A percentile compares a stretch with the other conserved stretches of the same genome.
Conservation (phyloP, 2,113 vertebrate genomes). For the Arizona elegans region DNA sequence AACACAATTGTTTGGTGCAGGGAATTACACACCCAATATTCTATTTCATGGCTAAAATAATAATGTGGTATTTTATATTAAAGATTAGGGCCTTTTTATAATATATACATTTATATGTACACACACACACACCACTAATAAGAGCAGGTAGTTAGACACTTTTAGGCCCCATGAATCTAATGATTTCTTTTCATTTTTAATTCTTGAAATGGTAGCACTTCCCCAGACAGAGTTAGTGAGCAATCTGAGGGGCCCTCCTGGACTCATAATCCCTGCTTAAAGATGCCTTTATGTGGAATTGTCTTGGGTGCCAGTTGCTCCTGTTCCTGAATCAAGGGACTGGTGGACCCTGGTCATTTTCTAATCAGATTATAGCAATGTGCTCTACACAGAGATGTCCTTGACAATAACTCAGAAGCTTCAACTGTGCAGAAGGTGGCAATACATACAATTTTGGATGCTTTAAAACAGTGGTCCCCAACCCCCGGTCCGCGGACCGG, state of each 20-base stretch:
- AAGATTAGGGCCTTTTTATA: background rate
- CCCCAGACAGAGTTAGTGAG: background rate
- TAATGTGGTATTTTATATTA: background rate
- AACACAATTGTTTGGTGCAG: background rate
- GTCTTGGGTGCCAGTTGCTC: background rate
- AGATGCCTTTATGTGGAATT: background rate
- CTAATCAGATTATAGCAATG: background rate
- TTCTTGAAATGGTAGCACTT: background rate
- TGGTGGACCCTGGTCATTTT: background rate
- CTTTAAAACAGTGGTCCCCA: background rate
- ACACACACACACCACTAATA: background rate
- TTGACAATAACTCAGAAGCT: background rate
- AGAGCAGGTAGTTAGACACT: background rate
- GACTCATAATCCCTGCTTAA: background rate
- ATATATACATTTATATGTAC: background rate
- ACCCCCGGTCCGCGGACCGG: no score
- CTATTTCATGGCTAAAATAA: background rate
- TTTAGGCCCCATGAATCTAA: background rate
- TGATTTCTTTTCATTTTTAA: background rate
- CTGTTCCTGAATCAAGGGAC: background rate
- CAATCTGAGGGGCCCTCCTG: background rate
- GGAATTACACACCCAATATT: background rate
- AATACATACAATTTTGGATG: background rate
- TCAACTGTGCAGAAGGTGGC: background rate
- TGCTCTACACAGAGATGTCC: background rate